Conservation (phyloP, 2,888 invertebrate species). For the Drosophila pseudotalamancana region DNA sequence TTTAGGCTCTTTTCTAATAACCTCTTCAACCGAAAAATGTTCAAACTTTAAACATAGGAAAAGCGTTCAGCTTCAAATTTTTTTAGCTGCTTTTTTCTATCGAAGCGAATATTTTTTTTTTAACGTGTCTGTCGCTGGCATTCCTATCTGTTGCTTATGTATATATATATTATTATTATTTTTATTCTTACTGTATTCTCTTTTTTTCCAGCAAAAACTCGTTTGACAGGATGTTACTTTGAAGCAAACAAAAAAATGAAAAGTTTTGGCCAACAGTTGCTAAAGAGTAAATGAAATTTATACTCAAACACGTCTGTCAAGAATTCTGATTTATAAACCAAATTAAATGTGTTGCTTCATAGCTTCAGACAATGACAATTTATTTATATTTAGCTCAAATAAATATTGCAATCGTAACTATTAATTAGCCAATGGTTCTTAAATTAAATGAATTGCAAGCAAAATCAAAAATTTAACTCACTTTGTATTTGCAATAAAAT, state of each 20-base stretch:
- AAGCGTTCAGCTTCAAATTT: constrained; percentile 20
- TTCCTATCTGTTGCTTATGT: constrained; percentile 4
- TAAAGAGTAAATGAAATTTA: not conserved
- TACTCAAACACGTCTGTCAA: not conserved
- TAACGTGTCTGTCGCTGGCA: constrained; percentile 15
- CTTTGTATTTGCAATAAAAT: too few species aligned
- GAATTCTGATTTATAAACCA: not conserved
- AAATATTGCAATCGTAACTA: too few species aligned
- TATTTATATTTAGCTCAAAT: too few species aligned
- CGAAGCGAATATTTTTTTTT: not conserved
- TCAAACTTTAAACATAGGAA: constrained; percentile 30
- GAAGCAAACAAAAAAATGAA: too few species aligned
- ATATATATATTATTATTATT: constrained; percentile 3
- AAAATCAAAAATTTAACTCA: too few species aligned
- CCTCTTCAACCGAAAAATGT: constrained; percentile 49
- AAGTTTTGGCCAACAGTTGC: constrained; percentile 31
- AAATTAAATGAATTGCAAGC: too few species aligned
- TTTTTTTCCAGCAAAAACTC: constrained; percentile 17
- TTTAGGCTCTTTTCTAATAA: constrained; percentile 48
- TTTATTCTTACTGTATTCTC: constrained; percentile 1
- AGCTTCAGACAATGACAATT: not conserved
- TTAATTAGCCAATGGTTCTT: too few species aligned
- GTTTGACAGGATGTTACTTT: constrained; percentile 31
- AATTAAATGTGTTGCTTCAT: not conserved
- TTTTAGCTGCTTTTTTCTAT: not conserved